Conservation (phyloP, 2,797 vertebrate species). For the Dermochelys coriacea region DNA sequence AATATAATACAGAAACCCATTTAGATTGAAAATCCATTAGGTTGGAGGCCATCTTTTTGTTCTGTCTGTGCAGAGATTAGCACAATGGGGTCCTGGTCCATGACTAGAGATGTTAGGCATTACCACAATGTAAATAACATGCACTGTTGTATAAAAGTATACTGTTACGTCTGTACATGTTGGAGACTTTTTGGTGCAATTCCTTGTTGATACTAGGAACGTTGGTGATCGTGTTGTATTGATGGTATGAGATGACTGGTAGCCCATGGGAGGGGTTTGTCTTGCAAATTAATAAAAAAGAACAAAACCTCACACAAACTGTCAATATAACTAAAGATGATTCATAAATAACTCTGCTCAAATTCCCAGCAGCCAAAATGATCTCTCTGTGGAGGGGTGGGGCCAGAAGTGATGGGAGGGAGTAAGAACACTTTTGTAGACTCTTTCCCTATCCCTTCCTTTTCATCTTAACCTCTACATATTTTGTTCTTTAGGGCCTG, state of each 20-base stretch:
- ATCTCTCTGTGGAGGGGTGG: background rate
- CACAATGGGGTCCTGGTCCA: background rate
- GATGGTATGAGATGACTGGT: background rate
- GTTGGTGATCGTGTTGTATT: background rate
- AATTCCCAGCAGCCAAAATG: background rate
- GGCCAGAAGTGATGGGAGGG: background rate
- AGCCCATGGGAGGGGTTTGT: background rate
- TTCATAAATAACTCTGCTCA: background rate
- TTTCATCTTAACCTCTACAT: background rate
- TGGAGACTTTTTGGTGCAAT: background rate
- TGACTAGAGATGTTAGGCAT: accelerated
- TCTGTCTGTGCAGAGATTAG: background rate
- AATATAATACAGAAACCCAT: too few relatives aligned
- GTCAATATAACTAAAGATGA: background rate
- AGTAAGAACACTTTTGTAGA: background rate
- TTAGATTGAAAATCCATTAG: background rate
- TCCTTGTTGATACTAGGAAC: background rate
- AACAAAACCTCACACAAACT: background rate
- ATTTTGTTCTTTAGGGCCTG: background rate
- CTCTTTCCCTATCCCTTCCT: background rate
- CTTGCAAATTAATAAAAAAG: background rate
- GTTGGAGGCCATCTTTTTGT: too few relatives aligned
- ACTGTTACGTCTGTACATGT: background rate
- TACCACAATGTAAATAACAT: background rate
- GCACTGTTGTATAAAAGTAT: background rate